Evolutionary conservation across 2,888 invertebrate genomes (phyloP).

Genomic region (Metallyticus violacea): DNA sequence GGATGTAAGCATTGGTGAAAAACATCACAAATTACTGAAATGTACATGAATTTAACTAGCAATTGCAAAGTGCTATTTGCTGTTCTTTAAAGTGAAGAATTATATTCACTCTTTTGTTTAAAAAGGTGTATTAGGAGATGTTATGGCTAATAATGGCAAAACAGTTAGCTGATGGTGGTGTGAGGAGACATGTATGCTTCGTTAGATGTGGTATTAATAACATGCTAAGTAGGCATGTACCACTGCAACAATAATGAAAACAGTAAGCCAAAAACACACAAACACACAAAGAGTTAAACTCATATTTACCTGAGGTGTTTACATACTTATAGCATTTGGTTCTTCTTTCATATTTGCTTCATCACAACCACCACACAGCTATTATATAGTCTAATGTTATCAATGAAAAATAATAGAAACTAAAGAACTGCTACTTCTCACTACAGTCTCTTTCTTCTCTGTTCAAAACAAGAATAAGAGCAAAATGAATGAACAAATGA

Average conservation of each 20-base stretch:
- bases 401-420: not conserved
- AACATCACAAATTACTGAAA: no score
- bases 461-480: not conserved
- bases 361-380: slow-evolving; percentile 21
- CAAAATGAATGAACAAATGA: not conserved
- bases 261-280: not conserved
- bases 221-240: not conserved
- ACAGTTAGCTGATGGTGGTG: slow-evolving; percentile 22
- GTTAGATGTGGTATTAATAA: no score
- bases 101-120: not conserved
- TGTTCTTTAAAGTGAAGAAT: no score
- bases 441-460: not conserved
- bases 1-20: no score
- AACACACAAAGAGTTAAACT: not conserved
- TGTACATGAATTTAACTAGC: no score
- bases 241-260: not conserved
- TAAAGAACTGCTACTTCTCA: no score
- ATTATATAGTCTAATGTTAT: not conserved
- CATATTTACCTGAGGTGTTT: slow-evolving; percentile 5
- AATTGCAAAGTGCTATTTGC: no score
- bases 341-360: not conserved
- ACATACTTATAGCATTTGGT: not conserved
- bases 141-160: not conserved
- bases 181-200: not conserved
- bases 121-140: not conserved